Evolutionary conservation across 2,888 invertebrate genomes (phyloP).

Genomic region (Drepana falcataria): DNA sequence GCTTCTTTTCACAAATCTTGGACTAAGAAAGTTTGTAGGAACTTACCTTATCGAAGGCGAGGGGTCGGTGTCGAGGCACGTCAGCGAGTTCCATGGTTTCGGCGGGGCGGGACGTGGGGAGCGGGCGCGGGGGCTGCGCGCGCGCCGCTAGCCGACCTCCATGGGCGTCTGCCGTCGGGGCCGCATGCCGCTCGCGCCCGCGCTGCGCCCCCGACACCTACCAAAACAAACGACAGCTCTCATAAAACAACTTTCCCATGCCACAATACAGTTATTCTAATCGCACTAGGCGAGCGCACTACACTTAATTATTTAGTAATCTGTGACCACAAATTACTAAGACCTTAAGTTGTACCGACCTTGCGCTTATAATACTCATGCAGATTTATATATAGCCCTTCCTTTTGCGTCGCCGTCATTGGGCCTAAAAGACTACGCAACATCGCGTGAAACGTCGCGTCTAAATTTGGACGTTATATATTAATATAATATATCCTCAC

Average conservation of each 20-base stretch:
- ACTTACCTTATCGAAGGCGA: conserved; percentile 86
- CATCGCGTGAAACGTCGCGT: no score
- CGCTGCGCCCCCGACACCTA: conserved; percentile 88
- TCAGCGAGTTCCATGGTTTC: conserved; percentile 80
- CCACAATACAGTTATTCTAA: not conserved
- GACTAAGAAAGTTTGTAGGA: not conserved
- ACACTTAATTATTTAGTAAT: not conserved
- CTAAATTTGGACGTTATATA: no score
- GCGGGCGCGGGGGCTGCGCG: conserved; percentile 80
- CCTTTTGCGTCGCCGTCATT: no score
- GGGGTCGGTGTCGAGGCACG: conserved; percentile 80
- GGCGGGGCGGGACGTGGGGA: conserved; percentile 81
- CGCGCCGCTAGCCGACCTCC: conserved; percentile 88
- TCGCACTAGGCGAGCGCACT: not conserved
- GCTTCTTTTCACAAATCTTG: no score
- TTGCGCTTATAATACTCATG: no score
- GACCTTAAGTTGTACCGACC: no score
- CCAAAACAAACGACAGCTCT: conserved; percentile 12
- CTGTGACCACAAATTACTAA: no score
- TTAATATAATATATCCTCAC: no score
- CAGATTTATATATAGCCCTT: no score
- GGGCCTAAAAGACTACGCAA: no score
- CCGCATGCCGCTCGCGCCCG: conserved; percentile 90
- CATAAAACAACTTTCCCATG: not conserved
- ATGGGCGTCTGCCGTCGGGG: conserved; percentile 90